Percentiles rank a stretch among this genome's conserved stretches.
These are phyloP conservation scores for Panurus biarmicus DNA, from an alignment of 2,113 vertebrate species.

Conservation along the genomic window DNA sequence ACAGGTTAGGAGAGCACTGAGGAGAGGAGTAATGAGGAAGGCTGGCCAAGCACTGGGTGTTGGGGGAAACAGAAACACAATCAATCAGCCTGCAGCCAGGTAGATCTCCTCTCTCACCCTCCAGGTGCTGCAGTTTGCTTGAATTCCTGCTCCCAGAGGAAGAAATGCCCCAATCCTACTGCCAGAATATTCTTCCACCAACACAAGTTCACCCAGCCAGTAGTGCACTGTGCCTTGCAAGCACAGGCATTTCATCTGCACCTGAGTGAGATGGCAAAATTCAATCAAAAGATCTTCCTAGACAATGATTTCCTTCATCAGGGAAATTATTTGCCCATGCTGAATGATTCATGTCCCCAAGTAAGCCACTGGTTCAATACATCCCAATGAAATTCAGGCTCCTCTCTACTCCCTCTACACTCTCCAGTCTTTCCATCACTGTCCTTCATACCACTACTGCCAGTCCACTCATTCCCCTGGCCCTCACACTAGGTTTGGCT, in stretches of 20 bases:
- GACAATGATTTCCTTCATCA: neutral
- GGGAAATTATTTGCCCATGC: neutral
- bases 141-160: neutral
- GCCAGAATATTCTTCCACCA: neutral
- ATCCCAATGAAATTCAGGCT: neutral
- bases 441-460: neutral
- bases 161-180: neutral
- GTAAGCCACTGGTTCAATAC: neutral
- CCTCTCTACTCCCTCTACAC: neutral
- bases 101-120: neutral
- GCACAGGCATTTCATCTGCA: neutral
- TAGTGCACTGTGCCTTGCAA: neutral
- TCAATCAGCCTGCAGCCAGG: neutral
- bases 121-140: neutral
- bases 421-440: neutral
- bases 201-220: neutral
- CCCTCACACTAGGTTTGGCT: neutral
- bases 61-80: neutral
- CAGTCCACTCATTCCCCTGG: accelerated
- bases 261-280: neutral
- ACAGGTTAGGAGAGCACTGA: slow-evolving; percentile 21
- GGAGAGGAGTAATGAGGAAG: neutral
- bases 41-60: neutral
- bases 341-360: neutral
- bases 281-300: neutral